Conservation (phyloP, 1,140 invertebrate genomes). For the Acyrthosiphon pisum region DNA sequence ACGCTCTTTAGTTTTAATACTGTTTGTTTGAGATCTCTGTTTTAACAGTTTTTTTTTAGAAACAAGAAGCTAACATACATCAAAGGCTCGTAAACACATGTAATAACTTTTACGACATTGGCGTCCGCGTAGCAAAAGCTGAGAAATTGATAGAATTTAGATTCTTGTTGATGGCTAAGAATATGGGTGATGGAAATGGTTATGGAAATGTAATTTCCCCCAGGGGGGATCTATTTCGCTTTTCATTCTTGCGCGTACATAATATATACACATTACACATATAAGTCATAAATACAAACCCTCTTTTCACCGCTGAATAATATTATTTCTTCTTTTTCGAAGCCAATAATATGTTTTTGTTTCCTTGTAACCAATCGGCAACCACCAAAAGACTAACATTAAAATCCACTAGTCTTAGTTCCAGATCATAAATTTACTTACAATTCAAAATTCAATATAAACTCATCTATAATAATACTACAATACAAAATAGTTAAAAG, state of each 20-base stretch:
- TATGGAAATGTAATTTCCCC: slow-evolving; percentile 53
- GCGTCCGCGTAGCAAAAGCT: background rate
- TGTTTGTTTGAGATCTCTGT: background rate
- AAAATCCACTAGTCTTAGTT: background rate
- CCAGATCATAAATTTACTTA: background rate
- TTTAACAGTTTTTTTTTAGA: background rate
- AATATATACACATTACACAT: background rate
- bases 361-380: background rate
- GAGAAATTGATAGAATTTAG: slow-evolving; percentile 36
- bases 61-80: slow-evolving; percentile 24
- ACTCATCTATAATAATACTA: background rate
- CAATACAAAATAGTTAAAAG: background rate
- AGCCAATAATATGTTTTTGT: slow-evolving; percentile 8
- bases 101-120: slow-evolving; percentile 15
- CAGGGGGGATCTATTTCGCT: slow-evolving; percentile 20
- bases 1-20: background rate
- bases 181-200: background rate
- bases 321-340: background rate
- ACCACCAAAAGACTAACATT: background rate
- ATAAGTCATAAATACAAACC: slow-evolving; percentile 37
- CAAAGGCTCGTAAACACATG: slow-evolving; percentile 30
- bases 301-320: background rate
- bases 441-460: background rate
- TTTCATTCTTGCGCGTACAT: background rate
- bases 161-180: background rate